phyloP scores from a whole-genome alignment of 2,888 invertebrate genomes.

The Drosophila anceps region DNA sequence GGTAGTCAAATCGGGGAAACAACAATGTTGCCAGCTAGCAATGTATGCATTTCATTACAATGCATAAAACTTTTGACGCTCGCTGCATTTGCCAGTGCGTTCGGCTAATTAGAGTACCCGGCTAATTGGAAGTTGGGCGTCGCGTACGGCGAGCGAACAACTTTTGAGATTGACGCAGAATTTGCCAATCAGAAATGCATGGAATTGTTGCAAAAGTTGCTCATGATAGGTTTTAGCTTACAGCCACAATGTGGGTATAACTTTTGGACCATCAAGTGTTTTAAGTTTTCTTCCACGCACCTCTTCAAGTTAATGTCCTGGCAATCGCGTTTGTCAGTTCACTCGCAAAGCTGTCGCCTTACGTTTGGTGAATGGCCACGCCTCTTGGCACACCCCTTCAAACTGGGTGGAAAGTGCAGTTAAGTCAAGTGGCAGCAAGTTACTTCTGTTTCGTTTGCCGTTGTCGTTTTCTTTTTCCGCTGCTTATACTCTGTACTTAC shows the following conservation, averaged over 20 bases:
- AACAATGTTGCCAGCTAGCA: conserved; percentile 59
- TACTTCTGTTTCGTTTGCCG: conserved; percentile 58
- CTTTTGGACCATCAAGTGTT: conserved; percentile 39
- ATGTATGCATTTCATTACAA: conserved; percentile 66
- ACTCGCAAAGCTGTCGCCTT: conserved; percentile 53
- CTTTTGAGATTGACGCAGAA: conserved; percentile 35
- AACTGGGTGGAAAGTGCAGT: conserved; percentile 61
- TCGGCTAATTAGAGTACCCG: conserved; percentile 63
- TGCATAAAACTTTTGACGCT: conserved; percentile 63
- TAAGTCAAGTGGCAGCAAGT: conserved; percentile 74
- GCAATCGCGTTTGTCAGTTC: conserved; percentile 53
- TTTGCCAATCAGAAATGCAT: conserved; percentile 66
- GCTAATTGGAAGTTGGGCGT: conserved; percentile 33
- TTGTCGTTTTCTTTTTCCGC: conserved; percentile 10
- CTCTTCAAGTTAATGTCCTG: conserved; percentile 48
- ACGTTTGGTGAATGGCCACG: conserved; percentile 44
- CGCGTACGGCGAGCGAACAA: conserved; percentile 2
- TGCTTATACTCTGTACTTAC: neutral
- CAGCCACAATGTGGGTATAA: conserved; percentile 29
- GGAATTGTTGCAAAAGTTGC: conserved; percentile 47
- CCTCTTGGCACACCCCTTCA: conserved; percentile 1
- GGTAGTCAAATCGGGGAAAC: conserved; percentile 3
- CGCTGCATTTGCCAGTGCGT: conserved; percentile 45
- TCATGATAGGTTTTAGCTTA: conserved; percentile 28
- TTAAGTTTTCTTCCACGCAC: conserved; percentile 38